Percentiles rank a stretch among this genome's conserved stretches.
Conservation (phyloP, 1,140 invertebrate species). For the Megalopta genalis region DNA sequence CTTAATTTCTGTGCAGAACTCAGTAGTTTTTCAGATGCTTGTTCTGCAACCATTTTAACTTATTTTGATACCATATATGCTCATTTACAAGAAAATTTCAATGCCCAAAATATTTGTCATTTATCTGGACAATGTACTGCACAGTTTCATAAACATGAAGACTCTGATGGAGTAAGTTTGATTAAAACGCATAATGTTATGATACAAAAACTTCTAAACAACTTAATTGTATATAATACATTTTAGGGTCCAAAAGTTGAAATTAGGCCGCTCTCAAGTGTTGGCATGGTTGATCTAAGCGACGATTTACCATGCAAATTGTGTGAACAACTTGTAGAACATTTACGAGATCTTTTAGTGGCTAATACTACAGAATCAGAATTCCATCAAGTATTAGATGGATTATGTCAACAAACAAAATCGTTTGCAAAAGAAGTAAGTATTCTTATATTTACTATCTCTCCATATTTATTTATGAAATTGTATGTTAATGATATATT, state of each 20-base stretch:
- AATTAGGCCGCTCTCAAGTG: constrained; percentile 81
- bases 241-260: constrained; percentile 76
- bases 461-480: constrained; percentile 6
- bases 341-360: constrained; percentile 88
- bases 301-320: constrained; percentile 91
- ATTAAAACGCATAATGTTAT: neutral
- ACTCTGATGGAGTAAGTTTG: constrained; percentile 74
- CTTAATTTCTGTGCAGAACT: constrained; percentile 82
- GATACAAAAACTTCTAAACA: neutral
- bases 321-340: constrained; percentile 89
- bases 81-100: constrained; percentile 83
- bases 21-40: constrained; percentile 88
- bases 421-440: constrained; percentile 80
- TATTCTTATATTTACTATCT: constrained; percentile 28
- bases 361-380: constrained; percentile 92
- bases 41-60: constrained; percentile 85
- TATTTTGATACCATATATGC: constrained; percentile 86
- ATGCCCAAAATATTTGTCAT: constrained; percentile 85
- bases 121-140: constrained; percentile 86
- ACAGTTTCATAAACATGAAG: constrained; percentile 84
- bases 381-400: constrained; percentile 88
- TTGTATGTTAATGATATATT: constrained; percentile 15
- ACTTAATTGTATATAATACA: constrained; percentile 5
- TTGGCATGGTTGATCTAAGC: constrained; percentile 80
- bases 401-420: constrained; percentile 89